A percentile compares a stretch with the other conserved stretches of the same genome.
Conservation (phyloP, 2,888 invertebrate genomes). For the Drosophila cyrtoloma region DNA sequence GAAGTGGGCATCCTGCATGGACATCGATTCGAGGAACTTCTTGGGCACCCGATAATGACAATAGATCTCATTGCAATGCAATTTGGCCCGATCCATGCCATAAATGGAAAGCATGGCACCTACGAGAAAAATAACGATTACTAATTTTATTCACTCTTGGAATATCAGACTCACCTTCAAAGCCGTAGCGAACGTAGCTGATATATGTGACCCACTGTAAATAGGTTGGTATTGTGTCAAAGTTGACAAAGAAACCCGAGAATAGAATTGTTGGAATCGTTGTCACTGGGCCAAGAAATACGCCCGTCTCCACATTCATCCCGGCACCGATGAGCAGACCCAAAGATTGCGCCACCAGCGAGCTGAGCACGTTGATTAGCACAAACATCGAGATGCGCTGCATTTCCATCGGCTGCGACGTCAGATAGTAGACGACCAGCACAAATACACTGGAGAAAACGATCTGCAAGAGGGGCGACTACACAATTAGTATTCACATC, state of each 20-base stretch:
- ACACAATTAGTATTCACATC: background rate
- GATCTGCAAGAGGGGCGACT: conserved; percentile 87
- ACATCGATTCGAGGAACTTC: conserved; percentile 94
- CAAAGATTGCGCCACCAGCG: conserved; percentile 95
- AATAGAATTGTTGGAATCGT: conserved; percentile 96
- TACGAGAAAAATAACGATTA: conserved; percentile 32
- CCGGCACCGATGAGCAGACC: conserved; percentile 97
- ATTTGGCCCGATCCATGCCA: conserved; percentile 92
- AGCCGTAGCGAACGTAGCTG: conserved; percentile 96
- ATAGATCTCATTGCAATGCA: conserved; percentile 93
- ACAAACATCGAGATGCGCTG: conserved; percentile 88
- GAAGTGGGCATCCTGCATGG: conserved; percentile 91
- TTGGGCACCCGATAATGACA: conserved; percentile 93
- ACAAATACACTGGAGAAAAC: conserved; percentile 94
- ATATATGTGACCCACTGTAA: conserved; percentile 95
- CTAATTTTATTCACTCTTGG: background rate
- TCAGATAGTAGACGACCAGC: conserved; percentile 97
- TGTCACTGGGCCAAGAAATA: conserved; percentile 94
- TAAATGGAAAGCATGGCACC: conserved; percentile 96
- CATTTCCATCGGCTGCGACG: conserved; percentile 96
- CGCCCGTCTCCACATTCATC: conserved; percentile 93
- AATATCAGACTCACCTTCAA: conserved; percentile 88
- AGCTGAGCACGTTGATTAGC: conserved; percentile 89
- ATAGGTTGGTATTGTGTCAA: conserved; percentile 95
- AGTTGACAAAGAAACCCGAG: conserved; percentile 97